Percentiles rank a stretch among this genome's conserved stretches.
These are phyloP conservation scores for Lasioglossum vierecki DNA, from an alignment of 2,888 invertebrate species.

Conservation along the genomic window DNA sequence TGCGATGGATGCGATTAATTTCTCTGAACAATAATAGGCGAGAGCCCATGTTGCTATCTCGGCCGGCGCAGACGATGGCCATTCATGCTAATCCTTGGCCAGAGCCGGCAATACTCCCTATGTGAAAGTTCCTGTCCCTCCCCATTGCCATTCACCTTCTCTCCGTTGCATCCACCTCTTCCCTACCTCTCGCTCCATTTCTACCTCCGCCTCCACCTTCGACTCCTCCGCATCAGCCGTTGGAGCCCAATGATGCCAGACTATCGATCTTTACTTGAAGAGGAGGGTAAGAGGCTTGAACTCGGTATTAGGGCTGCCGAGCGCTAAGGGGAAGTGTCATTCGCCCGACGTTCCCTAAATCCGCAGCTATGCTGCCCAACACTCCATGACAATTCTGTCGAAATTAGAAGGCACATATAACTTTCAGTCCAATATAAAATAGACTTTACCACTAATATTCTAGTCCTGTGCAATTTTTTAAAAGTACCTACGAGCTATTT, in stretches of 20 bases:
- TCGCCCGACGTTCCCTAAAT: slow-evolving; percentile 70
- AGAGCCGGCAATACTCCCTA: slow-evolving; percentile 66
- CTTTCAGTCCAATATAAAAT: neutral
- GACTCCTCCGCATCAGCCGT: slow-evolving; percentile 71
- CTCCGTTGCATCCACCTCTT: slow-evolving; percentile 57
- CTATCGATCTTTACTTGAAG: slow-evolving; percentile 79
- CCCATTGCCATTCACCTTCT: slow-evolving; percentile 63
- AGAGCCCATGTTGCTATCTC: slow-evolving; percentile 75
- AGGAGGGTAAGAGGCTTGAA: slow-evolving; percentile 77
- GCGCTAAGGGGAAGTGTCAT: slow-evolving; percentile 75
- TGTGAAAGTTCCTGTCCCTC: slow-evolving; percentile 66
- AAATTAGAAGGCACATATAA: slow-evolving; percentile 56
- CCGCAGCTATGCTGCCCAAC: slow-evolving; percentile 56
- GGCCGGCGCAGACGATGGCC: slow-evolving; percentile 77
- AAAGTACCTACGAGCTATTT: neutral
- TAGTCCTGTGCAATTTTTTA: neutral
- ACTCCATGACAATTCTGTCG: slow-evolving; percentile 56
- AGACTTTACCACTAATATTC: neutral
- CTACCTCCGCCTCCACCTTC: slow-evolving; percentile 62
- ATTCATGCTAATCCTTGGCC: slow-evolving; percentile 80
- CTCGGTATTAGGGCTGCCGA: slow-evolving; percentile 73
- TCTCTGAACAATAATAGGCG: slow-evolving; percentile 78
- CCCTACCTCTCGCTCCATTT: slow-evolving; percentile 52
- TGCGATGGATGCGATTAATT: slow-evolving; percentile 80
- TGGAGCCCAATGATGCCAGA: slow-evolving; percentile 78